phyloP scores from a whole-genome alignment of 1,140 invertebrate genomes.

The Zaprionus kolodkinae region DNA sequence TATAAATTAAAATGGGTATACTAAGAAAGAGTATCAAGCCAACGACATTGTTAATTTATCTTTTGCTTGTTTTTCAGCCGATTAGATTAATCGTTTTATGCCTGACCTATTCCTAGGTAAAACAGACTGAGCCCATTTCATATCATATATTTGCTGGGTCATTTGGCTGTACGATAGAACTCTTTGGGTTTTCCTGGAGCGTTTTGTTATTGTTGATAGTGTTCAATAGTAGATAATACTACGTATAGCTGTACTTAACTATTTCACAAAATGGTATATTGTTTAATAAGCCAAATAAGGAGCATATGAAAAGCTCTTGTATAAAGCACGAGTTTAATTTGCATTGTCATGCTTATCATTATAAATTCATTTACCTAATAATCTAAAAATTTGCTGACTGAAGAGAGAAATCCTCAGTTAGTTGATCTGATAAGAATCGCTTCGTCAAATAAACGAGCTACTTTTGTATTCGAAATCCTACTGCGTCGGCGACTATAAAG shows the following conservation, averaged over 20 bases:
- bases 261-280: not conserved
- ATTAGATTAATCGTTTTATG: not conserved
- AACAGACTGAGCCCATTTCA: not conserved
- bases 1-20: no score
- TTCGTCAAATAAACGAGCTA: not conserved
- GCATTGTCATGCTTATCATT: no score
- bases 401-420: no score
- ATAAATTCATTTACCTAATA: no score
- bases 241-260: not conserved
- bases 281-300: no score
- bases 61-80: not conserved
- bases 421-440: no score
- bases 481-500: conserved; percentile 65
- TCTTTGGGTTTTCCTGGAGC: not conserved
- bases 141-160: not conserved
- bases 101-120: not conserved
- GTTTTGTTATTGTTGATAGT: not conserved
- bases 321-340: no score
- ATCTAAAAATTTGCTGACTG: no score
- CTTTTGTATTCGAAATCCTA: not conserved
- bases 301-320: no score
- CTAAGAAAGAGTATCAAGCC: no score
- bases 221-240: not conserved
- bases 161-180: not conserved
- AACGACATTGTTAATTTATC: no score